A percentile compares a stretch with the other conserved stretches of the same genome.
Conservation (phyloP, 2,888 invertebrate genomes). For the Theodoxus fluviatilis region DNA sequence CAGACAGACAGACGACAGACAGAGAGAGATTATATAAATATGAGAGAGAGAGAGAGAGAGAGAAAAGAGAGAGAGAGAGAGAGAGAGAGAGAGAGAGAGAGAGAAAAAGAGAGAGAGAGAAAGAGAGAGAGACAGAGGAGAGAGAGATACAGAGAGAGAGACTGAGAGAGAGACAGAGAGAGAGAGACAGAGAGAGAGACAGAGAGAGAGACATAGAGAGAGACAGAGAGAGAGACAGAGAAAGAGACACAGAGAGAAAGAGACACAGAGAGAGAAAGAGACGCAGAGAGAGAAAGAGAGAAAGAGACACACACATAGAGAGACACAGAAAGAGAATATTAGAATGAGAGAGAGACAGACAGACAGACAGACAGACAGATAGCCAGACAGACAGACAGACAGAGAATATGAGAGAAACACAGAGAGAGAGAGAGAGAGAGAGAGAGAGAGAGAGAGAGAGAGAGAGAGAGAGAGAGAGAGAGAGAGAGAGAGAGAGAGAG, state of each 20-base stretch:
- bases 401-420: constrained; percentile 11
- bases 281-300: background rate
- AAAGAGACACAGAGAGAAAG: too few relatives aligned
- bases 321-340: too few relatives aligned
- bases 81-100: background rate
- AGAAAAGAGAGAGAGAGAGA: constrained; percentile 11
- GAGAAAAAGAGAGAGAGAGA: background rate
- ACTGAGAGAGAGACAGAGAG: too few relatives aligned
- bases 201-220: constrained; percentile 16
- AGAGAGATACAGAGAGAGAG: constrained; percentile 22
- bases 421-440: constrained; percentile 13
- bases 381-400: constrained; percentile 9
- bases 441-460: constrained; percentile 16
- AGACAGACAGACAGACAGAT: constrained; percentile 9
- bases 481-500: constrained; percentile 19
- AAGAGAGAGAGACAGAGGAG: background rate
- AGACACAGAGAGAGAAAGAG: background rate
- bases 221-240: background rate
- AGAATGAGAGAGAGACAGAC: constrained; percentile 10
- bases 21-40: background rate
- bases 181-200: too few relatives aligned
- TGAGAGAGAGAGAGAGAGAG: constrained; percentile 17
- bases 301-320: too few relatives aligned
- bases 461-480: constrained; percentile 8
- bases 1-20: background rate